Percentiles rank a stretch among this genome's conserved stretches.
Conservation (phyloP, 2,797 vertebrate genomes). For the Gymnothorax javanicus region DNA sequence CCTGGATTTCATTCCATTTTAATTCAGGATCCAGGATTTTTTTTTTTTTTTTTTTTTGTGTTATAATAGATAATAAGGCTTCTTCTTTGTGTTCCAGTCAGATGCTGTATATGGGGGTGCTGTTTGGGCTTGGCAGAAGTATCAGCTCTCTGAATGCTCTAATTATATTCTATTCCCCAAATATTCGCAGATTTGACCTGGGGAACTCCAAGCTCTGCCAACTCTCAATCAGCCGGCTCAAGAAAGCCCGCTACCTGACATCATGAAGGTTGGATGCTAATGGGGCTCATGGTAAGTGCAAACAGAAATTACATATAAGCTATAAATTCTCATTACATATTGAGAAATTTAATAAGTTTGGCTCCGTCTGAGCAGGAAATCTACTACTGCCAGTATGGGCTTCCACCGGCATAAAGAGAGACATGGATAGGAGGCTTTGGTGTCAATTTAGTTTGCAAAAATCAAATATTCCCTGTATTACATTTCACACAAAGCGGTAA, state of each 20-base stretch:
- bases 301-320: conserved; percentile 17
- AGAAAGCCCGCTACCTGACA: conserved; percentile 12
- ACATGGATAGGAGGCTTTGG: background rate
- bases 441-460: conserved; percentile 7
- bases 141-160: no score
- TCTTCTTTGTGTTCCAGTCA: no score
- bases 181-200: background rate
- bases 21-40: no score
- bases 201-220: background rate
- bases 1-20: no score
- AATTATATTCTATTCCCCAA: background rate
- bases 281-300: conserved; percentile 19
- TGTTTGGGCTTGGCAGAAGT: no score
- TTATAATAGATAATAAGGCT: no score
- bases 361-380: conserved; percentile 1
- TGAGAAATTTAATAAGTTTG: conserved; percentile 7
- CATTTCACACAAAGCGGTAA: background rate
- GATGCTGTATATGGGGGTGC: no score
- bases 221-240: background rate
- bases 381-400: conserved; percentile 18
- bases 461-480: background rate
- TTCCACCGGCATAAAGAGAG: background rate
- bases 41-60: no score
- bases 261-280: background rate
- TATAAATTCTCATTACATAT: conserved; percentile 16